Conservation (phyloP, 2,113 vertebrate species). For the Corvus moneduloides region DNA sequence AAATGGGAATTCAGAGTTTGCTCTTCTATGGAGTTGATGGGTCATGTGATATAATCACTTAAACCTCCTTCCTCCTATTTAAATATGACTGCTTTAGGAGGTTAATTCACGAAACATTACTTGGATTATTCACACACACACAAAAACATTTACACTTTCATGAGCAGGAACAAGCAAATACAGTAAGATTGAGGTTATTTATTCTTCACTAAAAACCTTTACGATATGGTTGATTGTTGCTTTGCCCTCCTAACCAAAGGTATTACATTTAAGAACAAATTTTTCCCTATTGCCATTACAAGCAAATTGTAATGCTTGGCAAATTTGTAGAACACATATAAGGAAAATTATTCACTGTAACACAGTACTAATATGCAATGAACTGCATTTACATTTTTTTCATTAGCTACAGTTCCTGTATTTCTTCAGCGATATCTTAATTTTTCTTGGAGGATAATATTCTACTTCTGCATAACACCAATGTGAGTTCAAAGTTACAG, state of each 20-base stretch:
- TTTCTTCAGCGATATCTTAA: constrained; percentile 56
- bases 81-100: not conserved
- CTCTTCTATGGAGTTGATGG: not conserved
- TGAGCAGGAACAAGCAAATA: constrained; percentile 20
- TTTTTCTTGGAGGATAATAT: constrained; percentile 10
- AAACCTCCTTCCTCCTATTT: not conserved
- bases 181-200: constrained; percentile 29
- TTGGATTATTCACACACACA: constrained; percentile 25
- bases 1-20: not conserved
- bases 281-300: constrained; percentile 56
- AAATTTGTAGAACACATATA: constrained; percentile 54
- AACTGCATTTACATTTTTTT: constrained; percentile 69
- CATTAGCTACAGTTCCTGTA: constrained; percentile 54
- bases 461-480: not conserved
- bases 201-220: constrained; percentile 27
- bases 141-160: constrained; percentile 39
- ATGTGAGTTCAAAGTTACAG: not conserved
- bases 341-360: constrained; percentile 44
- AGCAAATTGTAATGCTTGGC: constrained; percentile 52
- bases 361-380: constrained; percentile 48
- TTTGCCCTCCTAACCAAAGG: constrained; percentile 20
- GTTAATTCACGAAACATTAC: constrained; percentile 11
- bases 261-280: constrained; percentile 58
- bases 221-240: not conserved
- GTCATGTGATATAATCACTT: not conserved